Conservation (phyloP, 2,888 invertebrate genomes). For the Galerucella pusilla region DNA sequence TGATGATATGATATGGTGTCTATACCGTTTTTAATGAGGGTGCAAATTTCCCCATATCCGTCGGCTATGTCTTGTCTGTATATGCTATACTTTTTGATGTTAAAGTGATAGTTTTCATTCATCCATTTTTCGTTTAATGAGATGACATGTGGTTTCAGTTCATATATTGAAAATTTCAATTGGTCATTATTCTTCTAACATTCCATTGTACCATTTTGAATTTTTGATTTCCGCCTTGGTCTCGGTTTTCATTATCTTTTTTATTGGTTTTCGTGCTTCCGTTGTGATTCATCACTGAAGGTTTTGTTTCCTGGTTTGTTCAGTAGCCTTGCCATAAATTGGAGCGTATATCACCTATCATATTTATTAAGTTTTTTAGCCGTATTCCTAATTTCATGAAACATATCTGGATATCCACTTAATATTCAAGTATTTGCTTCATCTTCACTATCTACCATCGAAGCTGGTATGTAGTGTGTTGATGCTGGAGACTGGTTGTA, state of each 20-base stretch:
- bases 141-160: neutral
- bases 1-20: neutral
- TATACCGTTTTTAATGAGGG: conserved; percentile 10
- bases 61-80: conserved; percentile 8
- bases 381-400: no score
- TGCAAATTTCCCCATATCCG: conserved; percentile 15
- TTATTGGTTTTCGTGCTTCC: no score
- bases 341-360: no score
- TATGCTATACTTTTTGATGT: conserved; percentile 7
- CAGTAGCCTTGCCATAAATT: conserved; percentile 13
- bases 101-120: neutral
- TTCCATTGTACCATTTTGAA: conserved; percentile 15
- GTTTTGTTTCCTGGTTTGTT: conserved; percentile 17
- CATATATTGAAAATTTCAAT: neutral
- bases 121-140: conserved; percentile 5
- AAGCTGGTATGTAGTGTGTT: no score
- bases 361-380: no score
- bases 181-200: conserved; percentile 15
- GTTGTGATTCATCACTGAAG: no score
- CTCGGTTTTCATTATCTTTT: no score
- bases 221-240: no score
- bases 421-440: no score
- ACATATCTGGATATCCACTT: no score
- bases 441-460: no score
- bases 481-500: no score